phyloP scores from a whole-genome alignment of 2,113 vertebrate genomes.

The Anas platyrhynchos region DNA sequence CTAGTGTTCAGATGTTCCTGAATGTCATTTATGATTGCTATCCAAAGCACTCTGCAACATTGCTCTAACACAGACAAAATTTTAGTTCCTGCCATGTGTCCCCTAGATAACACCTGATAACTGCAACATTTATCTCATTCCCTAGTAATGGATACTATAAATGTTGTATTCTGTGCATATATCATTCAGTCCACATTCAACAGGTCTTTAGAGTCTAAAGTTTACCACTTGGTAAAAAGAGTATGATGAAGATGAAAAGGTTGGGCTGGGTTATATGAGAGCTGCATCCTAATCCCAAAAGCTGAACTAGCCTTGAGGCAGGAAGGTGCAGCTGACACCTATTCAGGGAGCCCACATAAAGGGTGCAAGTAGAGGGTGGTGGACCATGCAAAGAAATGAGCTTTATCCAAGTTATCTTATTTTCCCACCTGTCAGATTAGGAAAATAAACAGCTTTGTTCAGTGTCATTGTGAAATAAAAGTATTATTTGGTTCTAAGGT shows the following conservation, averaged over 20 bases:
- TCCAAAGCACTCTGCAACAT: not conserved
- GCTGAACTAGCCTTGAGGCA: not conserved
- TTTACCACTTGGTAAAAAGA: not conserved
- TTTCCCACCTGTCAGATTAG: not conserved
- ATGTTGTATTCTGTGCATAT: not conserved
- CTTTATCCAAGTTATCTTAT: not conserved
- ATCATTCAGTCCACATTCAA: not conserved
- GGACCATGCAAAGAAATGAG: not conserved
- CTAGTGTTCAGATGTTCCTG: not conserved
- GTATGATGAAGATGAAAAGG: not conserved
- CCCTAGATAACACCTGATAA: not conserved
- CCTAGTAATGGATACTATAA: not conserved
- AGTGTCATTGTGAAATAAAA: not conserved
- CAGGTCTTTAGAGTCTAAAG: not conserved
- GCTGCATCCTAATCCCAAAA: not conserved
- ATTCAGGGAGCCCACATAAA: not conserved
- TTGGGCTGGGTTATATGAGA: not conserved
- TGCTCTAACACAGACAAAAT: slow-evolving; percentile 28
- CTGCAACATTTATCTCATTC: slow-evolving; percentile 5
- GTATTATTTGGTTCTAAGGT: not conserved
- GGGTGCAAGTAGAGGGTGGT: not conserved
- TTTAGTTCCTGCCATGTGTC: slow-evolving; percentile 16
- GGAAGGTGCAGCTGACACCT: not conserved
- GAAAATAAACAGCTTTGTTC: not conserved
- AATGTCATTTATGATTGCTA: not conserved